Evolutionary conservation across 2,113 vertebrate species (phyloP).

Genomic region (Peucedramus taeniatus): DNA sequence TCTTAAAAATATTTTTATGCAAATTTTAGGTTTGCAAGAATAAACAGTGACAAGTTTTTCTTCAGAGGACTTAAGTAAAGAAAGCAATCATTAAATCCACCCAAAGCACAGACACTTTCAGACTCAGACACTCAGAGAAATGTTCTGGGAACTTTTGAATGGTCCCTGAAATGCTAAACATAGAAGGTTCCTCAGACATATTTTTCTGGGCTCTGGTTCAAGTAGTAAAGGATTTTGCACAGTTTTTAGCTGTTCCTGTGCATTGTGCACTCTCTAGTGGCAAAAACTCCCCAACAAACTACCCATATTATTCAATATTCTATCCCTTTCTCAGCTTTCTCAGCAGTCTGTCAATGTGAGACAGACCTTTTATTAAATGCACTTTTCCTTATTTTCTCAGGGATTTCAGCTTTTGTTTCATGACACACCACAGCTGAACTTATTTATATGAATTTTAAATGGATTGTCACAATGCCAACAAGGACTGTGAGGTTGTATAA

Average conservation of each 20-base stretch:
- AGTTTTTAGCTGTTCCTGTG: conserved; percentile 11
- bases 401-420: background rate
- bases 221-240: background rate
- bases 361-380: background rate
- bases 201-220: background rate
- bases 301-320: background rate
- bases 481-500: background rate
- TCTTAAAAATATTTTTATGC: background rate
- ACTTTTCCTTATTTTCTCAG: background rate
- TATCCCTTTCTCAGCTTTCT: background rate
- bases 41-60: background rate
- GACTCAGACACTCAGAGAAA: background rate
- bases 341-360: background rate
- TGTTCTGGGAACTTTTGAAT: conserved; percentile 10
- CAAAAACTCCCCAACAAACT: background rate
- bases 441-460: background rate
- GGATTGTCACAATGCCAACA: background rate
- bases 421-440: background rate
- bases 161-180: conserved; percentile 40
- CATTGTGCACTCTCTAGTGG: conserved; percentile 59
- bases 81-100: conserved; percentile 4
- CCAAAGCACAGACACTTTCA: background rate
- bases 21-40: conserved; percentile 16
- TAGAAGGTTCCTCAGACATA: background rate
- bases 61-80: conserved; percentile 3